Percentiles rank a stretch among this genome's conserved stretches.
Evolutionary conservation across 2,113 vertebrate species (phyloP).

Genomic region (Podocnemis expansa): DNA sequence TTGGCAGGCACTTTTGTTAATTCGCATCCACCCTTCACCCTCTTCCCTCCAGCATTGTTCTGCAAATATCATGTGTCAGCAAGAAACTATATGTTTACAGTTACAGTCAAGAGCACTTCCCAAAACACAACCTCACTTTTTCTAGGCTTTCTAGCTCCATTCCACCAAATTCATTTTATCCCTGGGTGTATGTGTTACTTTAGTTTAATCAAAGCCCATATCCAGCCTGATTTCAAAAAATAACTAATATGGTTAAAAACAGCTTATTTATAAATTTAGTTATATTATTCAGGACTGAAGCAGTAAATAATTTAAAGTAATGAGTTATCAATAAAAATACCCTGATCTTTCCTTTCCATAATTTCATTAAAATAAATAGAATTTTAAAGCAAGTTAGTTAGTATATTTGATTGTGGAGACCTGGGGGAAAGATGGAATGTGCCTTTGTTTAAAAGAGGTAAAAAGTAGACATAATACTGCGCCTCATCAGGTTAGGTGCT

Average conservation of each 20-base stretch:
- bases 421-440: not conserved
- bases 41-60: constrained; percentile 2
- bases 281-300: not conserved
- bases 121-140: not conserved
- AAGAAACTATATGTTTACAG: not conserved
- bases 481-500: not conserved
- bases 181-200: not conserved
- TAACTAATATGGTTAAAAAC: not conserved
- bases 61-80: constrained; percentile 8
- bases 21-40: not conserved
- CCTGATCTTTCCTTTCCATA: not conserved
- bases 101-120: not conserved
- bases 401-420: not conserved
- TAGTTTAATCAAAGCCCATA: not conserved
- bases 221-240: not conserved
- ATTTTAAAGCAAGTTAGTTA: not conserved
- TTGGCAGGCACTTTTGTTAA: constrained; percentile 49
- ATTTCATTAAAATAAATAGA: not conserved
- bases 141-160: not conserved
- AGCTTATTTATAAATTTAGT: not conserved
- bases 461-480: not conserved
- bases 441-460: not conserved
- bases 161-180: not conserved
- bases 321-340: not conserved
- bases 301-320: not conserved